phyloP scores from a whole-genome alignment of 2,113 vertebrate genomes.

The Odontesthes bonariensis region DNA sequence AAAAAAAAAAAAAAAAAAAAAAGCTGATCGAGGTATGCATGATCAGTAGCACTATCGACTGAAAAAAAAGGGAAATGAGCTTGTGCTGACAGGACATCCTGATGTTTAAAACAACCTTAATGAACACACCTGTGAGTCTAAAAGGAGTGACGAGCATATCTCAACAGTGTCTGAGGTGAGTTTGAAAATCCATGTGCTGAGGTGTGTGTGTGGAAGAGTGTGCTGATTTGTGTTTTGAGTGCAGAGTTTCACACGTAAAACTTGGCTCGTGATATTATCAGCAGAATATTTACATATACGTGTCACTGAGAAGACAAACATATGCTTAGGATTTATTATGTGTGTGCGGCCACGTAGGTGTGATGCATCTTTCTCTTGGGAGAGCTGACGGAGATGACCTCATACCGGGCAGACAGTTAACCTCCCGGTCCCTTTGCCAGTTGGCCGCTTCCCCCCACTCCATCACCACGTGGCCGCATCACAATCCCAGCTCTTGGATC shows the following conservation, averaged over 20 bases:
- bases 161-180: no score
- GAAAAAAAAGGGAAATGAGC: not conserved
- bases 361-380: not conserved
- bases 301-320: not conserved
- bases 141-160: not conserved
- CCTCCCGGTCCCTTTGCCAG: slow-evolving; percentile 41
- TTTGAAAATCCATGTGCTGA: no score
- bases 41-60: no score
- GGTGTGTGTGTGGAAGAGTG: no score
- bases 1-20: no score
- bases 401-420: slow-evolving; percentile 56
- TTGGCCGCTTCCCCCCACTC: slow-evolving; percentile 44
- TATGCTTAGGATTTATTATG: slow-evolving; percentile 21
- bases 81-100: slow-evolving; percentile 10
- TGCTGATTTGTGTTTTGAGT: no score
- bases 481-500: slow-evolving; percentile 35
- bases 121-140: not conserved
- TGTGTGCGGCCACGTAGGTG: not conserved
- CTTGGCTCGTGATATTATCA: slow-evolving; percentile 2
- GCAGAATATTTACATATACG: slow-evolving; percentile 9
- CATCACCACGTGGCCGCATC: slow-evolving; percentile 30
- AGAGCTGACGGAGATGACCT: slow-evolving; percentile 39
- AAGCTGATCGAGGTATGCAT: no score
- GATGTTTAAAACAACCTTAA: not conserved
- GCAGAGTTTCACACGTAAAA: no score